Evolutionary conservation across 2,888 invertebrate genomes (phyloP).

Genomic region (Trypoxylon attenuatum): DNA sequence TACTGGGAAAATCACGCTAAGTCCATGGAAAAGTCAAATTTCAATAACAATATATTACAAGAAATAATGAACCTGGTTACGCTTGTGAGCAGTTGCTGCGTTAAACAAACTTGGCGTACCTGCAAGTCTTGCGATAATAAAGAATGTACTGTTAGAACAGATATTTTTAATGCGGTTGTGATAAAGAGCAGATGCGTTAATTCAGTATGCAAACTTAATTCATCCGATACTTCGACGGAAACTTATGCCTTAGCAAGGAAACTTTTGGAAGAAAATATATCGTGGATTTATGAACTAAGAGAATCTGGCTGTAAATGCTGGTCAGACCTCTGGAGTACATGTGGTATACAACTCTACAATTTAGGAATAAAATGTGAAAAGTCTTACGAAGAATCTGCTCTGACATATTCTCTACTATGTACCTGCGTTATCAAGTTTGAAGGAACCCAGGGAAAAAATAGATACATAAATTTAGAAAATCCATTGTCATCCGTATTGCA

Average conservation of each 20-base stretch:
- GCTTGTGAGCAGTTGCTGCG: constrained; percentile 29
- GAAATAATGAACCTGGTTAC: constrained; percentile 42
- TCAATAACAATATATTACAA: constrained; percentile 35
- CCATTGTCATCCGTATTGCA: constrained; percentile 48
- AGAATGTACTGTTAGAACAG: constrained; percentile 45
- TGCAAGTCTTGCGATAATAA: constrained; percentile 48
- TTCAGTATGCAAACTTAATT: constrained; percentile 42
- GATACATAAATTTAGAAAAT: constrained; percentile 38
- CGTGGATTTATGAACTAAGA: constrained; percentile 45
- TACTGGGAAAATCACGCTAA: constrained; percentile 51
- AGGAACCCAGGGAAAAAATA: constrained; percentile 37
- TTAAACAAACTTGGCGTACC: constrained; percentile 14
- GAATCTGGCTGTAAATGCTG: constrained; percentile 53
- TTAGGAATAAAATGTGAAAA: constrained; percentile 50
- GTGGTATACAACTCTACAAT: constrained; percentile 59
- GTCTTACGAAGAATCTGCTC: constrained; percentile 47
- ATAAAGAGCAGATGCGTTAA: constrained; percentile 35
- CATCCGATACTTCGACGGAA: constrained; percentile 27
- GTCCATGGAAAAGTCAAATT: constrained; percentile 15
- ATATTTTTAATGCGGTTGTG: constrained; percentile 48
- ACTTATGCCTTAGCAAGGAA: constrained; percentile 26
- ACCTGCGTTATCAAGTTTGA: constrained; percentile 50
- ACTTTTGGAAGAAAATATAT: constrained; percentile 44
- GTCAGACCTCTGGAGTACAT: constrained; percentile 54
- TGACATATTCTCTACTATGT: constrained; percentile 52